Conservation (phyloP, 2,797 vertebrate genomes). For the Scolopax bukidnonensis region DNA sequence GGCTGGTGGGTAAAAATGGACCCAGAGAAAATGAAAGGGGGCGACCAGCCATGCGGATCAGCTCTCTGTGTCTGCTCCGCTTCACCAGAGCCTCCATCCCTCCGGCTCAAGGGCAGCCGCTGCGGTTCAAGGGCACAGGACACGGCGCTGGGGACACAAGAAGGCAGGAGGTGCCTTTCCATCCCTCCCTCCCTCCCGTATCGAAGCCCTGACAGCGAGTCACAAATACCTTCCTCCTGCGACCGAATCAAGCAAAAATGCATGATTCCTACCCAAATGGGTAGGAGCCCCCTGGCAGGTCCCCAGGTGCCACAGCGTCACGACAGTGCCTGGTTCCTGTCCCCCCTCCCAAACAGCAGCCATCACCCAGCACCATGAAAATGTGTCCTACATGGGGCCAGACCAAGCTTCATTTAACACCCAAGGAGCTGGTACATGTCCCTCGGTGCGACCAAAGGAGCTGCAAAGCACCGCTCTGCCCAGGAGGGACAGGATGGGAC, state of each 20-base stretch:
- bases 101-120: neutral
- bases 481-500: neutral
- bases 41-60: neutral
- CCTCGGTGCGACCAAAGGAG: accelerated
- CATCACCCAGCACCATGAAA: accelerated
- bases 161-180: neutral
- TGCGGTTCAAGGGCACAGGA: neutral
- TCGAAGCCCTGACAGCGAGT: accelerated
- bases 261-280: accelerated
- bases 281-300: neutral
- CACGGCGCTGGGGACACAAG: accelerated
- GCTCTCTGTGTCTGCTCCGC: neutral
- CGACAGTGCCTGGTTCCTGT: accelerated
- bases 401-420: neutral
- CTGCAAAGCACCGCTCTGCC: neutral
- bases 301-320: accelerated
- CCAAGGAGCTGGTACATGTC: accelerated
- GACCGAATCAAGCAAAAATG: accelerated
- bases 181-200: neutral
- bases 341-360: neutral
- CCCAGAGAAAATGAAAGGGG: neutral
- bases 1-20: accelerated
- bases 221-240: accelerated
- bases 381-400: accelerated
- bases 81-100: neutral